phyloP scores from a whole-genome alignment of 2,888 invertebrate species.

The Acleris laterana region DNA sequence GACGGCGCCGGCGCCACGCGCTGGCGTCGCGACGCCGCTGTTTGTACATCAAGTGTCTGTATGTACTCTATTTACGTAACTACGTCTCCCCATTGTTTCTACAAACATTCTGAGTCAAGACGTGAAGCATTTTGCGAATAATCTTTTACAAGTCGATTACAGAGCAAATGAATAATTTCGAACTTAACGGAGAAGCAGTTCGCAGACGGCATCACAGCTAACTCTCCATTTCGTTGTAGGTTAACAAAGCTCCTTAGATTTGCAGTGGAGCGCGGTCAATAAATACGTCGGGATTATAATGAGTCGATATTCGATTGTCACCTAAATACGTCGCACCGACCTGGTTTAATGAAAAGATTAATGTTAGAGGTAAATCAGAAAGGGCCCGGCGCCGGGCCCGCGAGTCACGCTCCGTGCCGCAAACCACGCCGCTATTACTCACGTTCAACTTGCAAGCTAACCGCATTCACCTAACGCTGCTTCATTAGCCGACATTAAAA shows the following conservation, averaged over 20 bases:
- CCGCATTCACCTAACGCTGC: conserved; percentile 64
- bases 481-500: conserved; percentile 70
- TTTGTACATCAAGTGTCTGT: conserved; percentile 70
- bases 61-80: conserved; percentile 71
- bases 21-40: conserved; percentile 68
- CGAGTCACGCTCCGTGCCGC: conserved; percentile 66
- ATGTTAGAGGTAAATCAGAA: conserved; percentile 69
- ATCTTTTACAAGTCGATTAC: conserved; percentile 14
- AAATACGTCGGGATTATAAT: conserved; percentile 39
- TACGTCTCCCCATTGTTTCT: conserved; percentile 68
- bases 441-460: conserved; percentile 61
- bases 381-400: conserved; percentile 57
- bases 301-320: conserved; percentile 58
- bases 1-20: conserved; percentile 48
- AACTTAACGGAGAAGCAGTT: not conserved
- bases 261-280: conserved; percentile 9
- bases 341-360: conserved; percentile 65
- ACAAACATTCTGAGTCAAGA: conserved; percentile 61
- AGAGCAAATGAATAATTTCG: conserved; percentile 9
- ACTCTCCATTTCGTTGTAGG: conserved; percentile 21
- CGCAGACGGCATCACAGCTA: conserved; percentile 1
- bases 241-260: conserved; percentile 18
- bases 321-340: conserved; percentile 58
- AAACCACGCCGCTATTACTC: conserved; percentile 65
- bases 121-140: conserved; percentile 47